phyloP scores from a whole-genome alignment of 1,140 invertebrate genomes.

The Palaemon carinicauda region DNA sequence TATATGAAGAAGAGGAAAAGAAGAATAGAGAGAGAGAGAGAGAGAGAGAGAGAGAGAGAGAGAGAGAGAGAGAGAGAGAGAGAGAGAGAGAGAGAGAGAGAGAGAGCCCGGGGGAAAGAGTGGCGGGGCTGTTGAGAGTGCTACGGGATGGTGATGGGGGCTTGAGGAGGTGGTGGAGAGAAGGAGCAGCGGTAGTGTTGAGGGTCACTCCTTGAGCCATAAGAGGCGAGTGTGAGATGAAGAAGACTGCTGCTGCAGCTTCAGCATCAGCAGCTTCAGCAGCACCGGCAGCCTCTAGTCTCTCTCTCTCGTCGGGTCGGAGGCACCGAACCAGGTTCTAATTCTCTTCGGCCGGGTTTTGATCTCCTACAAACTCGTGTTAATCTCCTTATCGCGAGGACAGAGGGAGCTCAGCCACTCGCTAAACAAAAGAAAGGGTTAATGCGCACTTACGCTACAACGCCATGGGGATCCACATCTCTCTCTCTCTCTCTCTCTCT shows the following conservation, averaged over 20 bases:
- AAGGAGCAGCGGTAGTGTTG: not conserved
- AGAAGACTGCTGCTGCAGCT: too few species aligned
- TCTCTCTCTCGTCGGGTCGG: not conserved
- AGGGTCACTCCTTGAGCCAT: not conserved
- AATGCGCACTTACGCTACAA: slow-evolving; percentile 27
- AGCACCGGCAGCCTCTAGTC: not conserved
- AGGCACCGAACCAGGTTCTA: slow-evolving; percentile 28
- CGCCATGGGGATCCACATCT: not conserved
- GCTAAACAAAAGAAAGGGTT: slow-evolving; percentile 52
- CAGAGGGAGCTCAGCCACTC: slow-evolving; percentile 49
- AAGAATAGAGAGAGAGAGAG: not conserved
- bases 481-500: not conserved
- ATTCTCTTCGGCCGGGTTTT: slow-evolving; percentile 47
- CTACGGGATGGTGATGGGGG: not conserved
- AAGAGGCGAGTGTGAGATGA: too few species aligned
- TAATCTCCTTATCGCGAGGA: slow-evolving; percentile 13
- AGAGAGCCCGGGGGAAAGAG: not conserved
- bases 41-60: not conserved
- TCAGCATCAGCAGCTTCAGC: too few species aligned
- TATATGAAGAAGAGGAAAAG: not conserved
- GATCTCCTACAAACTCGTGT: slow-evolving; percentile 17
- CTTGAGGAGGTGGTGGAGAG: too few species aligned
- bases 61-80: not conserved
- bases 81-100: not conserved
- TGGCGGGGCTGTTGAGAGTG: not conserved